Conservation (phyloP, 1,140 invertebrate genomes). For the Hyles euphorbiae region DNA sequence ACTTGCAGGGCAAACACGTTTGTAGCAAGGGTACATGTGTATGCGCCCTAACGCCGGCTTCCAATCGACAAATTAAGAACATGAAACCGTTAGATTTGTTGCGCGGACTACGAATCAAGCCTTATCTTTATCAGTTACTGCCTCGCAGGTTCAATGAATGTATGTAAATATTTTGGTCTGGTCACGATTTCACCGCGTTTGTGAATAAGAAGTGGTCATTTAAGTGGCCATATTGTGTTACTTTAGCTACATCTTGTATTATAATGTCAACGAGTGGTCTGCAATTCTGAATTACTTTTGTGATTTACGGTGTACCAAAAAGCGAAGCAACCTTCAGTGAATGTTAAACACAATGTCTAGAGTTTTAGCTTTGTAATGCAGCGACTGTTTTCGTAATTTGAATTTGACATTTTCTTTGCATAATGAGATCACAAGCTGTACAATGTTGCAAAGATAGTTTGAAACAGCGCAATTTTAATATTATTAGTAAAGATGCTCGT, state of each 20-base stretch:
- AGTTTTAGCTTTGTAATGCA: conserved; percentile 4
- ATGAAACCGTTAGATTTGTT: conserved; percentile 45
- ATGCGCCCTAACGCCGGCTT: conserved; percentile 13
- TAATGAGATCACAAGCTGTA: background rate
- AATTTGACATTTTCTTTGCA: background rate
- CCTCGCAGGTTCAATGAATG: conserved; percentile 23
- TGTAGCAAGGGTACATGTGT: background rate
- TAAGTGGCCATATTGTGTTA: conserved; percentile 8
- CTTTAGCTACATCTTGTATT: conserved; percentile 6
- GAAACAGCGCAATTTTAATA: background rate
- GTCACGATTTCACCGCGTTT: conserved; percentile 51
- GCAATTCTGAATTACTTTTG: conserved; percentile 9
- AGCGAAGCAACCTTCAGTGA: background rate
- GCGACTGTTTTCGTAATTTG: conserved; percentile 6
- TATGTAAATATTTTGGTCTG: conserved; percentile 35
- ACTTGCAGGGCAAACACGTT: too few species aligned
- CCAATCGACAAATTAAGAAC: conserved; percentile 42
- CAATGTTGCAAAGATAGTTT: background rate
- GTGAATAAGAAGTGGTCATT: conserved; percentile 35
- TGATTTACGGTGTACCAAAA: conserved; percentile 11
- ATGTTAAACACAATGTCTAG: conserved; percentile 6
- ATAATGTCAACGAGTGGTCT: conserved; percentile 9
- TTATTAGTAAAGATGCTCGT: too few species aligned
- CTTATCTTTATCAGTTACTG: conserved; percentile 45
- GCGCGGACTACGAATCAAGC: conserved; percentile 43